Conservation (phyloP, 2,888 invertebrate species). For the Phoenoteleia sp. region DNA sequence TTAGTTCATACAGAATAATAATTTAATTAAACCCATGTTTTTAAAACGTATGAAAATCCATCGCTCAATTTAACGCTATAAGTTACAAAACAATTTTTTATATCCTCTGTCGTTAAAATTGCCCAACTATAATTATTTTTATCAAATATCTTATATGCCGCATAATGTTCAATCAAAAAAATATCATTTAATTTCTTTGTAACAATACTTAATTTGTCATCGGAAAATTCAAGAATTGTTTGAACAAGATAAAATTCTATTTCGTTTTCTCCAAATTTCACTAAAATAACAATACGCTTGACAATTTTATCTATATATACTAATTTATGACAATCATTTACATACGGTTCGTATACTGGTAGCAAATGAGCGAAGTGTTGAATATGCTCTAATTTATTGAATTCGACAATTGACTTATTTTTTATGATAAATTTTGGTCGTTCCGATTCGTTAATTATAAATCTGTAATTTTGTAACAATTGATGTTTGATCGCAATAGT, state of each 20-base stretch:
- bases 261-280: not conserved
- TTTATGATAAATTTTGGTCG: not conserved
- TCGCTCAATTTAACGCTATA: too few relatives aligned
- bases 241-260: not conserved
- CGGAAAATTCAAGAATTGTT: not conserved
- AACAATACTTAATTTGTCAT: not conserved
- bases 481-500: not conserved
- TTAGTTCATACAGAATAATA: too few relatives aligned
- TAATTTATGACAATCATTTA: not conserved
- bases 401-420: not conserved
- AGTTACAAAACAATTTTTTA: too few relatives aligned
- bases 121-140: too few relatives aligned
- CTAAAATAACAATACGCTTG: not conserved
- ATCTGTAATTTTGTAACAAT: not conserved
- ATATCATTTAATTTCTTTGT: not conserved
- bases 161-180: not conserved
- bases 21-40: too few relatives aligned
- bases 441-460: not conserved
- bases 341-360: not conserved
- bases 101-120: too few relatives aligned
- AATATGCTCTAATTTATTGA: not conserved
- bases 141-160: too few relatives aligned
- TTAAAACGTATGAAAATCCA: too few relatives aligned
- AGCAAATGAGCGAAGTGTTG: not conserved
- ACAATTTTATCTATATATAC: not conserved